A percentile compares a stretch with the other conserved stretches of the same genome.
Conservation (phyloP, 2,888 invertebrate genomes). For the Ligdia adustata region DNA sequence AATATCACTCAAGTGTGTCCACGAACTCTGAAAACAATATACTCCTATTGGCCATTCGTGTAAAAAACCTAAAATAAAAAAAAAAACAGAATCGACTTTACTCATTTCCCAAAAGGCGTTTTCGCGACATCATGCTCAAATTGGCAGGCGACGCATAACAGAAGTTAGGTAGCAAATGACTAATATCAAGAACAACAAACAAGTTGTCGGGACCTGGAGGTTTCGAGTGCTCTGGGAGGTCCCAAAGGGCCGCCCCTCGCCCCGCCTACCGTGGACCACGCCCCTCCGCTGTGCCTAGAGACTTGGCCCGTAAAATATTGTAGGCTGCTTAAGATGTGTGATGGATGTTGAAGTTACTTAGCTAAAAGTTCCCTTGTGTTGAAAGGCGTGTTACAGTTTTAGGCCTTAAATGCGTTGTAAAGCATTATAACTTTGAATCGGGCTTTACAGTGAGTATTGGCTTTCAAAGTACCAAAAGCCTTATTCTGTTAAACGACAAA, state of each 20-base stretch:
- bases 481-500: no score
- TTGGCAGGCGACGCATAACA: conserved; percentile 32
- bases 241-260: conserved; percentile 60
- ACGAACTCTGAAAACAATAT: no score
- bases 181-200: conserved; percentile 58
- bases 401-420: no score
- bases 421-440: no score
- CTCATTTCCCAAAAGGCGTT: conserved; percentile 24
- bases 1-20: no score
- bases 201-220: conserved; percentile 60
- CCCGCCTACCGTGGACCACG: conserved; percentile 71
- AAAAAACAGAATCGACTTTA: conserved; percentile 3
- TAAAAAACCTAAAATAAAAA: neutral
- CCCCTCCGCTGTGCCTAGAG: conserved; percentile 66
- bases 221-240: conserved; percentile 69
- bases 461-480: no score
- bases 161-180: conserved; percentile 41
- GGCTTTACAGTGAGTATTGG: no score
- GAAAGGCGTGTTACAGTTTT: neutral
- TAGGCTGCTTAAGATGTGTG: conserved; percentile 49
- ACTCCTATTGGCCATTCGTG: no score
- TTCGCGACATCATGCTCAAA: conserved; percentile 29
- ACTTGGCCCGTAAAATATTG: conserved; percentile 59
- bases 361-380: neutral
- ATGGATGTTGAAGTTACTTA: conserved; percentile 25